Evolutionary conservation across 2,888 invertebrate species (phyloP).

Genomic region (Sympetrum striolatum): DNA sequence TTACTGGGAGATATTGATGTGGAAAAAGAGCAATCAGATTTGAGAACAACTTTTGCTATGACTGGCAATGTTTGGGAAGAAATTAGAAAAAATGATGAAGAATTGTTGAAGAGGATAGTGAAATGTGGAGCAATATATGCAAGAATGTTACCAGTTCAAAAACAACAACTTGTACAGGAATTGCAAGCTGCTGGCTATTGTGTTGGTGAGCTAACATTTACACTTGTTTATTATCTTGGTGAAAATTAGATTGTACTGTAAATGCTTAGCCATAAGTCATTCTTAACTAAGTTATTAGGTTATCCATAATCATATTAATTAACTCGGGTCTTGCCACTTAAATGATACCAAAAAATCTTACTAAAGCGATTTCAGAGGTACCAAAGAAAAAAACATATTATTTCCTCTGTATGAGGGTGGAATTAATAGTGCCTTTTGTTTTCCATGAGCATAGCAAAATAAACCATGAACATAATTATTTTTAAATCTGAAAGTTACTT

Average conservation of each 20-base stretch:
- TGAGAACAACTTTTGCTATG: conserved; percentile 56
- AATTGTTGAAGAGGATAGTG: conserved; percentile 70
- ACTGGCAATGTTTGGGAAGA: conserved; percentile 77
- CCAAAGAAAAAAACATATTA: too few species aligned
- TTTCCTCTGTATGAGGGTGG: too few species aligned
- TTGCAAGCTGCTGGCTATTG: conserved; percentile 87
- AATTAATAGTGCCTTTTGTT: too few species aligned
- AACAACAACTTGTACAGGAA: conserved; percentile 88
- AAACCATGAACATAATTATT: too few species aligned
- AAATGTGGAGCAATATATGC: conserved; percentile 89
- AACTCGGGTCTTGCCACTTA: too few species aligned
- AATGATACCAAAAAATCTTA: too few species aligned
- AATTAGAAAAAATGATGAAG: conserved; percentile 75
- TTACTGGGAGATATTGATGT: not conserved
- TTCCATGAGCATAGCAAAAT: too few species aligned
- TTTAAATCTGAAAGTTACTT: too few species aligned
- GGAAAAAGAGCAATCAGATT: conserved; percentile 20
- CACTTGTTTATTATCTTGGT: conserved; percentile 48
- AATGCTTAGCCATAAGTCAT: not conserved
- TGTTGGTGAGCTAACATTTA: conserved; percentile 69
- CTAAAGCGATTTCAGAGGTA: too few species aligned
- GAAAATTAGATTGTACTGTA: too few species aligned
- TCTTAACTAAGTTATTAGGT: not conserved
- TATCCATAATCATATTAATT: not conserved
- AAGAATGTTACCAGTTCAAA: conserved; percentile 94